These are phyloP conservation scores for Burhinus oedicnemus DNA, from an alignment of 2,113 vertebrate species.

Conservation along the genomic window DNA sequence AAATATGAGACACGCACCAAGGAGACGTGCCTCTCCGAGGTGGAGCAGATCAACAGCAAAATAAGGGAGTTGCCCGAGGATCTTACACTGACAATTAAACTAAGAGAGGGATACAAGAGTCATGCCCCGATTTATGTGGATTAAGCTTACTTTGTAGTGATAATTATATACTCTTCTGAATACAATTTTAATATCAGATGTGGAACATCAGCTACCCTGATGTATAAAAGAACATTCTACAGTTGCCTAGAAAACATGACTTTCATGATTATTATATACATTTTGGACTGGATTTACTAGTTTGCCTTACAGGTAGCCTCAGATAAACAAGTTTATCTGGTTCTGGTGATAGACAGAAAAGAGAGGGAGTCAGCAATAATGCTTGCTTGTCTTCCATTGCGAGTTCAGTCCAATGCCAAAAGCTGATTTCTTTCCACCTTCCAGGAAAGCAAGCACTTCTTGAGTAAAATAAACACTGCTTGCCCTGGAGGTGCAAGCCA, in stretches of 20 bases:
- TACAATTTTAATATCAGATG: slow-evolving; percentile 56
- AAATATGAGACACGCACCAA: neutral
- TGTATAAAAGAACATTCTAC: slow-evolving; percentile 27
- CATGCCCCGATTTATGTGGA: slow-evolving; percentile 50
- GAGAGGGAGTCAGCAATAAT: neutral
- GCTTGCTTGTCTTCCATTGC: neutral
- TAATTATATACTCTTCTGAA: slow-evolving; percentile 51
- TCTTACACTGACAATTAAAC: slow-evolving; percentile 38
- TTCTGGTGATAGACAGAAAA: slow-evolving; percentile 50
- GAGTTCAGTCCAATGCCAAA: neutral
- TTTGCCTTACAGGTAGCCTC: neutral
- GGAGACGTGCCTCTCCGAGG: neutral
- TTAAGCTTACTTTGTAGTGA: slow-evolving; percentile 66
- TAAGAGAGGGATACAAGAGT: slow-evolving; percentile 34
- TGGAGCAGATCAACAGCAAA: slow-evolving; percentile 52
- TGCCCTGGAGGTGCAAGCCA: neutral
- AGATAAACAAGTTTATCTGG: slow-evolving; percentile 65
- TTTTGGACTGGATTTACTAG: slow-evolving; percentile 56
- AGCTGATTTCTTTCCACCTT: slow-evolving; percentile 21
- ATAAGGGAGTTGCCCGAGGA: slow-evolving; percentile 36
- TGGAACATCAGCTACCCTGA: slow-evolving; percentile 36
- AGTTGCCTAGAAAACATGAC: slow-evolving; percentile 37
- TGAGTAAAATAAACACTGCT: neutral
- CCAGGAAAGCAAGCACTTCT: slow-evolving; percentile 12
- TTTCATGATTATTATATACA: slow-evolving; percentile 24